Evolutionary conservation across 64 coral and sea anemone species (phyloP), one percentile per base, ranked within the genome.

Genomic region (Dendrophyllia cribrosa): DNA sequence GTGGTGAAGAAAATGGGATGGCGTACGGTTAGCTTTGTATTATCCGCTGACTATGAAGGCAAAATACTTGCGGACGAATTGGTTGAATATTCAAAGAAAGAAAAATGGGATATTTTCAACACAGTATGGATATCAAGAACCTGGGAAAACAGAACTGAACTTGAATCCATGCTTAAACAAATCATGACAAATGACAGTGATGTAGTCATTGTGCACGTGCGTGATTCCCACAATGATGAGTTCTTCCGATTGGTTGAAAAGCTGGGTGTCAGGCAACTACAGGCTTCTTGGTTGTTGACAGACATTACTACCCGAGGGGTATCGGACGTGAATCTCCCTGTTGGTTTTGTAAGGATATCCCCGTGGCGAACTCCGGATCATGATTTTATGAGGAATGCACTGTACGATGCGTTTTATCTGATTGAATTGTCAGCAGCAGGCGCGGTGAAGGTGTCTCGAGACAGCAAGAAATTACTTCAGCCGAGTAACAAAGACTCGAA

Each of bases 1-100:
- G 3, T 91, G 10, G n/a, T 91, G 15, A 68, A 72, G 14, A 91
- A 91, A 72, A 91, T 91, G 77, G 89, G 89, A 22, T 91, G 77
- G 77, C 89, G 89, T 24, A 91, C 4, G 72, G 51, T 91, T 22
- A 58, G 76, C 66, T 7, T 91, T 12, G 16, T 91, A 43, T 13
- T 56, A 3, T 76, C 77, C 67, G 77, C 65, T 72, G 89, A 83
- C 66, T 66, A 70, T 9, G 89, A 91, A 44, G 78, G 89, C 51
- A 26, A 56, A 48, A 8, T 59, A 16, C 15, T 91, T 73, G 66
- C 77, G 7, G 25, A 21, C 12, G 13, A 47, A 21, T 24, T 91
- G 13, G 11, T 71, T 22, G 11, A 49, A 49, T 91, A 56, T 45
- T 68, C 52, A 59, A 47, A 16, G 51, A 11, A 70, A 20, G 55